phyloP scores from a whole-genome alignment of 2,888 invertebrate genomes.

The Scotopteryx bipunctaria region DNA sequence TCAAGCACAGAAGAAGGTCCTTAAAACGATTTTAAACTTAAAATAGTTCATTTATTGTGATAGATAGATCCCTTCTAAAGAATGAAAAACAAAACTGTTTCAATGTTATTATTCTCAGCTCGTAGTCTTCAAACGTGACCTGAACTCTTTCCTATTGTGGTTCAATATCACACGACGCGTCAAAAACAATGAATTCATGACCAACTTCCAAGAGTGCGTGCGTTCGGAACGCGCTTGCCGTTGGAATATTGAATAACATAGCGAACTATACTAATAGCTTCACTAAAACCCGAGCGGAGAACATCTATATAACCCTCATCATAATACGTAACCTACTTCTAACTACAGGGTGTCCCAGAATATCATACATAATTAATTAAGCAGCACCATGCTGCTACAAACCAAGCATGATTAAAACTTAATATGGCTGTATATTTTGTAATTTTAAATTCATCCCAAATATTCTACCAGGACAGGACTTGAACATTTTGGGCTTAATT shows the following conservation, averaged over 20 bases:
- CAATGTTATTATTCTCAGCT: conserved; percentile 65
- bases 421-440: no score
- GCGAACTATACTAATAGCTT: conserved; percentile 32
- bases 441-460: no score
- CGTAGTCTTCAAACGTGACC: conserved; percentile 73
- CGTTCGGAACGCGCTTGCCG: conserved; percentile 54
- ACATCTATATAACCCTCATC: conserved; percentile 25
- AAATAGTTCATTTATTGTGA: no score
- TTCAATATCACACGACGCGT: conserved; percentile 75
- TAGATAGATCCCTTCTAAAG: no score
- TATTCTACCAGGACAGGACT: no score
- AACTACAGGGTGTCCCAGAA: not conserved
- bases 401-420: no score
- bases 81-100: conserved; percentile 25
- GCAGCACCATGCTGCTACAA: no score
- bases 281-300: conserved; percentile 15
- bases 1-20: no score
- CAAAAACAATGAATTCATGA: conserved; percentile 80
- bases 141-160: conserved; percentile 77
- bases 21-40: no score
- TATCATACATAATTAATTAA: not conserved
- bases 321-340: conserved; percentile 28
- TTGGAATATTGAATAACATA: conserved; percentile 67
- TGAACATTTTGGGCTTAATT: no score
- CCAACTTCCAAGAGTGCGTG: conserved; percentile 70